Evolutionary conservation across 2,113 vertebrate genomes (phyloP).

Genomic region (Toxotes chatareus): DNA sequence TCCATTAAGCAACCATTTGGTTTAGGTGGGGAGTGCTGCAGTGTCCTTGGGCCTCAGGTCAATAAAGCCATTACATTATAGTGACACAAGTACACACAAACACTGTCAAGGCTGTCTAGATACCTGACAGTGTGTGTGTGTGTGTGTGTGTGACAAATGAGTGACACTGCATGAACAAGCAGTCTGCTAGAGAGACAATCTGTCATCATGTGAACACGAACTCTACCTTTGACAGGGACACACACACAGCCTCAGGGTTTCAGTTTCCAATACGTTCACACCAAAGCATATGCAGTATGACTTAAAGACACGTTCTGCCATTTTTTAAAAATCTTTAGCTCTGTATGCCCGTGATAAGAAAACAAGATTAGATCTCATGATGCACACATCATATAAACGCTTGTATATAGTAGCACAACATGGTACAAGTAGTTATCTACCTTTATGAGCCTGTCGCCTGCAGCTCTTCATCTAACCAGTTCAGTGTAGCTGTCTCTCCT

Average conservation of each 20-base stretch:
- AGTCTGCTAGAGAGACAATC: slow-evolving; percentile 52
- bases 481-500: neutral
- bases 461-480: neutral
- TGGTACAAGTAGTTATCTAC: neutral
- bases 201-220: slow-evolving; percentile 52
- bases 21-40: slow-evolving; percentile 21
- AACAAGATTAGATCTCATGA: neutral
- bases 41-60: slow-evolving; percentile 70
- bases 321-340: slow-evolving; percentile 38
- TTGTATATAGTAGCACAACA: neutral
- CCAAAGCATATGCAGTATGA: slow-evolving; percentile 31
- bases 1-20: slow-evolving; percentile 48
- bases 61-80: slow-evolving; percentile 71
- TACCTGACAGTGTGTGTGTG: slow-evolving; percentile 31
- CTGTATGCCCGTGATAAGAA: slow-evolving; percentile 46
- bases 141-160: slow-evolving; percentile 57
- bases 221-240: slow-evolving; percentile 36
- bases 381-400: neutral
- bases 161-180: slow-evolving; percentile 60
- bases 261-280: slow-evolving; percentile 39
- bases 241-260: slow-evolving; percentile 33
- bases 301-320: slow-evolving; percentile 26
- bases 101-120: slow-evolving; percentile 17
- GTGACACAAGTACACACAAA: slow-evolving; percentile 40
- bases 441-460: neutral